phyloP scores from a whole-genome alignment of 2,888 invertebrate species.

The Tenthredo scrophulariae region DNA sequence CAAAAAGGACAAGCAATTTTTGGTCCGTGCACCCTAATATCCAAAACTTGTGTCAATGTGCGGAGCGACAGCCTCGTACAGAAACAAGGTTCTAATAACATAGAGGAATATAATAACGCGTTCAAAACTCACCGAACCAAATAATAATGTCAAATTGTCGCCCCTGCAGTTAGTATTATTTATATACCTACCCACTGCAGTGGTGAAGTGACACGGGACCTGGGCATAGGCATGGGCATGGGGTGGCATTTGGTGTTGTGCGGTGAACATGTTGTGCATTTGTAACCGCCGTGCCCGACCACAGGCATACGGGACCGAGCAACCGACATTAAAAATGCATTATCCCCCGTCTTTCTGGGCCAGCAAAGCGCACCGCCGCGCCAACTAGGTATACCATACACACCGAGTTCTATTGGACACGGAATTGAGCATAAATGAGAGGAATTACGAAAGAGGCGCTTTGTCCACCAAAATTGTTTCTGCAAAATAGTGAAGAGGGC shows the following conservation, averaged over 20 bases:
- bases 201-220: slow-evolving; percentile 29
- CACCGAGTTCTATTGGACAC: background rate
- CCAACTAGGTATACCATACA: background rate
- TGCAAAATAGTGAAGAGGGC: background rate
- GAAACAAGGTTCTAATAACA: slow-evolving; percentile 41
- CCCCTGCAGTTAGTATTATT: slow-evolving; percentile 62
- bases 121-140: slow-evolving; percentile 67
- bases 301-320: slow-evolving; percentile 38
- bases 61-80: background rate
- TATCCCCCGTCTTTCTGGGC: slow-evolving; percentile 42
- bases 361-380: slow-evolving; percentile 44
- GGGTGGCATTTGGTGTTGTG: slow-evolving; percentile 37
- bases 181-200: slow-evolving; percentile 7
- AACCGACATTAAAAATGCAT: slow-evolving; percentile 51
- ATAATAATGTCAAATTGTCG: slow-evolving; percentile 75
- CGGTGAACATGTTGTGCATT: slow-evolving; percentile 44
- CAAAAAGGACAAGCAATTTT: background rate
- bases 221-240: slow-evolving; percentile 4
- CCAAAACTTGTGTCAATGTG: background rate
- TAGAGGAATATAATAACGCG: slow-evolving; percentile 59
- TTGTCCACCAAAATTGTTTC: background rate
- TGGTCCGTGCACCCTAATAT: background rate
- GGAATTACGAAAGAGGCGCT: background rate
- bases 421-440: background rate
- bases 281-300: slow-evolving; percentile 42